Evolutionary conservation across 2,888 invertebrate species (phyloP), one percentile per base, ranked within the genome.

Genomic region (Pristionchus exspectatus): DNA sequence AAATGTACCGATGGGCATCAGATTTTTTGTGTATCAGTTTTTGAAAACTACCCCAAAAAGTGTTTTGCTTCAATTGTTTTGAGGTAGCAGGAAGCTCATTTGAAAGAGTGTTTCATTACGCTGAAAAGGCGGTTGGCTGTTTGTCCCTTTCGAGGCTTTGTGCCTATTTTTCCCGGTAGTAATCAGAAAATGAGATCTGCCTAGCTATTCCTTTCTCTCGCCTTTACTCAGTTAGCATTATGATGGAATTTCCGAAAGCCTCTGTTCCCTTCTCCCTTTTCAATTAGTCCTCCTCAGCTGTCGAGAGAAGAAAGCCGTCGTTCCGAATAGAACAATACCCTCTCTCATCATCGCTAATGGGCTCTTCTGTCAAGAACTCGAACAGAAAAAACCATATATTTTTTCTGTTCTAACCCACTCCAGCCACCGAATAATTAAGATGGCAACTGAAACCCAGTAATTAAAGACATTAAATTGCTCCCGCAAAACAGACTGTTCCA

Each of bases 171-270:
- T 27, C 50, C 50, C 33, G 50, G 44, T 44, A 50, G 81, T 81
- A 81, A 81, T 81, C 81, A 81, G 81, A 81, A 81, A 81, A 81
- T 81, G 81, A 81, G 81, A 81, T 81, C 81, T 81, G 44, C 50
- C 33, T 72, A 30, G 30, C 72, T 30, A 30, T 72, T 27, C 50
- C 38, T 44, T 54, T 27, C 81, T 54, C 81, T 54, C 50, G 24
- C 50, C 81, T 44, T n/a, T 9, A 27, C 69, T 27, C 69, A 69
- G 27, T 69, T 33, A 33, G 72, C 27, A 24, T 44, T 81, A 74
- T 74, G 74, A 74, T 74, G 74, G 74, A 74, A 74, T 74, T 74
- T 44, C 74, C 38, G 74, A 21, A 38, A 38, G 74, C 38, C 38
- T 38, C 74, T 27, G 21, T 74, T 63, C 63, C 63, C 38, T 21